These are phyloP conservation scores for Spilarctia lutea DNA, from an alignment of 2,888 invertebrate species.

Conservation along the genomic window DNA sequence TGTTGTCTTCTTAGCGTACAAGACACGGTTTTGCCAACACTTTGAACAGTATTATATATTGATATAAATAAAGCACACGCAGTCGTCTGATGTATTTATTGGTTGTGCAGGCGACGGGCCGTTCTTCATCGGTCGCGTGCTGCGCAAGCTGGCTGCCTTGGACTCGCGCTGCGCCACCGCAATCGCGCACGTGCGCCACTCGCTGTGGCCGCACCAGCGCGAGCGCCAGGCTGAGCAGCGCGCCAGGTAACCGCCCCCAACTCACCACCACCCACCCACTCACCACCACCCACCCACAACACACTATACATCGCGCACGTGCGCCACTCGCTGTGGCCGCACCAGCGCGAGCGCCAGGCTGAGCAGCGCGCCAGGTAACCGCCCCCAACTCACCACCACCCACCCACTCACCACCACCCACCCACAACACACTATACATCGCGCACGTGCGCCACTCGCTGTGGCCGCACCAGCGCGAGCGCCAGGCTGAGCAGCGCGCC, in stretches of 20 bases:
- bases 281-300: too few species aligned
- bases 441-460: constrained; percentile 90
- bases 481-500: constrained; percentile 91
- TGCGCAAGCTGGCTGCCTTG: constrained; percentile 91
- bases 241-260: constrained; percentile 70
- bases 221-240: constrained; percentile 92
- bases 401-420: too few species aligned
- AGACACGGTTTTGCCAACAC: too few species aligned
- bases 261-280: neutral
- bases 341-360: too few species aligned
- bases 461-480: constrained; percentile 94
- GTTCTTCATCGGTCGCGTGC: constrained; percentile 93
- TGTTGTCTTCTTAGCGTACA: too few species aligned
- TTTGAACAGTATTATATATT: too few species aligned
- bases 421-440: constrained; percentile 69
- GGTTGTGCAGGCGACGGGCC: constrained; percentile 92
- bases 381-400: too few species aligned
- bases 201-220: constrained; percentile 93
- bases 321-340: too few species aligned
- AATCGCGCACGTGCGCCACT: constrained; percentile 90
- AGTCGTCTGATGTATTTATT: neutral
- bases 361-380: too few species aligned
- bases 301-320: too few species aligned
- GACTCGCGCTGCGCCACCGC: constrained; percentile 90
- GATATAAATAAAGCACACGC: too few species aligned